phyloP scores from a whole-genome alignment of 1,140 invertebrate species.

The Ostrea denselamellosa region DNA sequence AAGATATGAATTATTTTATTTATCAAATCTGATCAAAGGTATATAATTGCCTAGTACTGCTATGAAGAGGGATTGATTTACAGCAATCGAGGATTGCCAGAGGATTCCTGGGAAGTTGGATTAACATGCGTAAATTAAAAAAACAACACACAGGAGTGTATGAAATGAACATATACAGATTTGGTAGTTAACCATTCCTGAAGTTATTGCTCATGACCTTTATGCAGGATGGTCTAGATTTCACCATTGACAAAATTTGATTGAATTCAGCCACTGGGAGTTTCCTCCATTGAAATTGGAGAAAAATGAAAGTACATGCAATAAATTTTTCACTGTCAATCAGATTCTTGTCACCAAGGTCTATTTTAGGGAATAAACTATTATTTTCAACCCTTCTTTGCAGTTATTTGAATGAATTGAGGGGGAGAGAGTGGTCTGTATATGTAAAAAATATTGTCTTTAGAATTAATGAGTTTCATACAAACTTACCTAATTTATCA shows the following conservation, averaged over 20 bases:
- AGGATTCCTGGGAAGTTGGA: neutral
- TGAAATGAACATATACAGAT: neutral
- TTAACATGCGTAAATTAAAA: neutral
- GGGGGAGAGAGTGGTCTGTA: neutral
- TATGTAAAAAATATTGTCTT: neutral
- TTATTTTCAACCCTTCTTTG: neutral
- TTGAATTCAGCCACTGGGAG: conserved; percentile 1
- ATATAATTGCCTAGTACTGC: neutral
- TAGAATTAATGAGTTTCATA: neutral
- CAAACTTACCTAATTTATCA: neutral
- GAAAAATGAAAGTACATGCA: conserved; percentile 8
- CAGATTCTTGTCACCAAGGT: neutral
- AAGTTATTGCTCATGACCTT: neutral
- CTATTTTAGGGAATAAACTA: conserved; percentile 7
- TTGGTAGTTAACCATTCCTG: neutral
- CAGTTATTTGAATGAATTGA: neutral
- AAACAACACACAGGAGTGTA: neutral
- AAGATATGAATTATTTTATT: neutral
- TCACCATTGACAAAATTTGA: neutral
- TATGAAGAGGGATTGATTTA: neutral
- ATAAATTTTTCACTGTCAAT: conserved; percentile 19
- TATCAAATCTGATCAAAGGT: neutral
- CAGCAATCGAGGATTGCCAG: neutral
- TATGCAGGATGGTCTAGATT: neutral
- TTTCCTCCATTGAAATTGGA: conserved; percentile 3